These are phyloP conservation scores for Galbula dea DNA, from an alignment of 2,113 vertebrate genomes.

Conservation along the genomic window DNA sequence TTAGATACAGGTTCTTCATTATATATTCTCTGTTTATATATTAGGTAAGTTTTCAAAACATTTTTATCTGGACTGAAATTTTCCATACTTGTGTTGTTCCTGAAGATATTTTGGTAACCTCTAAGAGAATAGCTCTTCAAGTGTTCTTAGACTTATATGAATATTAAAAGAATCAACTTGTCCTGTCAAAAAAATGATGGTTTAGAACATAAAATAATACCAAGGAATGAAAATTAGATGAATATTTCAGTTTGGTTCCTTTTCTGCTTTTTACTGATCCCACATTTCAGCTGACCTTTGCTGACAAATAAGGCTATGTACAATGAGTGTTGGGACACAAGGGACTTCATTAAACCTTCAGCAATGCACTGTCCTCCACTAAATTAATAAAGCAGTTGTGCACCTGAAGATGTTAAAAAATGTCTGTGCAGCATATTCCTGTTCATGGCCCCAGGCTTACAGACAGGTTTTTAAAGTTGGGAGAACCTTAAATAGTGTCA, in stretches of 20 bases:
- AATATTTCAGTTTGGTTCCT: background rate
- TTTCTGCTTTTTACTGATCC: background rate
- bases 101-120: background rate
- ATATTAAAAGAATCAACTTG: background rate
- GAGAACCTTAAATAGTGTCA: background rate
- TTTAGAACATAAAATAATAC: background rate
- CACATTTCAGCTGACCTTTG: background rate
- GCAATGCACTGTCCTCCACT: background rate
- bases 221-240: background rate
- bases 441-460: background rate
- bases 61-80: conserved; percentile 1
- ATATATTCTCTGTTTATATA: background rate
- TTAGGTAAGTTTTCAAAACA: background rate
- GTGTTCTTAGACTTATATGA: background rate
- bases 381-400: background rate
- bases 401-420: background rate
- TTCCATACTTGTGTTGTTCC: background rate
- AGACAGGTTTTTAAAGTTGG: background rate
- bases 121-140: background rate
- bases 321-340: background rate
- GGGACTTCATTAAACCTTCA: background rate
- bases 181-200: background rate
- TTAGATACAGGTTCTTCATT: conserved; percentile 1
- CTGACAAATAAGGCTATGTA: background rate
- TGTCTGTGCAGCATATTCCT: background rate